phyloP scores from a whole-genome alignment of 2,797 vertebrate genomes.

The Poeciliopsis gracilis region DNA sequence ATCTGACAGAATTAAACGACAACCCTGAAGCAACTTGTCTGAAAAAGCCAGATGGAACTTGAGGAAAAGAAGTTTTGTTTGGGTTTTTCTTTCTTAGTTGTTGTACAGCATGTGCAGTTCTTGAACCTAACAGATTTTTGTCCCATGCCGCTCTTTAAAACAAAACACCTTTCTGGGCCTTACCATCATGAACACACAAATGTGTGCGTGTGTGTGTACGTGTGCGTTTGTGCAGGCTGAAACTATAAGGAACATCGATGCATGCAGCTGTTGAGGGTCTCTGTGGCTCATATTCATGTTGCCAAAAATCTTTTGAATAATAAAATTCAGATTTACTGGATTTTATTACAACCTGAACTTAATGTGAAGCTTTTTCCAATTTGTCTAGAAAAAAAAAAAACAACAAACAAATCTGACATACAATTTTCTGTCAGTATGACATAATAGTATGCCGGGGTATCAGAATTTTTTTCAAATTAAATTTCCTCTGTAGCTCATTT shows the following conservation, averaged over 20 bases:
- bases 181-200: conserved; percentile 38
- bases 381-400: background rate
- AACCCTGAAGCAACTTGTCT: conserved; percentile 11
- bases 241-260: conserved; percentile 38
- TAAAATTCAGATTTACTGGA: conserved; percentile 15
- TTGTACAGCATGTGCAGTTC: conserved; percentile 1
- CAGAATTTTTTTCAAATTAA: background rate
- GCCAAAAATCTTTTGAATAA: conserved; percentile 29
- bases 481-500: background rate
- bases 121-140: background rate
- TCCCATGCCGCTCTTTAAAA: conserved; percentile 36
- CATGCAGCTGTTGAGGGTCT: conserved; percentile 44
- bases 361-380: background rate
- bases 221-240: conserved; percentile 18
- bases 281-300: conserved; percentile 30
- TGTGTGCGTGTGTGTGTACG: conserved; percentile 5
- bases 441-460: background rate
- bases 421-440: background rate
- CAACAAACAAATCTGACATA: background rate
- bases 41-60: conserved; percentile 27
- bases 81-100: background rate
- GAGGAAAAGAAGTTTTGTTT: conserved; percentile 4
- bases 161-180: conserved; percentile 28
- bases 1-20: conserved; percentile 34
- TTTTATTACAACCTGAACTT: background rate